These are phyloP conservation scores for Sphaerophoria rueppellii DNA, from an alignment of 2,888 invertebrate genomes.

Conservation along the genomic window DNA sequence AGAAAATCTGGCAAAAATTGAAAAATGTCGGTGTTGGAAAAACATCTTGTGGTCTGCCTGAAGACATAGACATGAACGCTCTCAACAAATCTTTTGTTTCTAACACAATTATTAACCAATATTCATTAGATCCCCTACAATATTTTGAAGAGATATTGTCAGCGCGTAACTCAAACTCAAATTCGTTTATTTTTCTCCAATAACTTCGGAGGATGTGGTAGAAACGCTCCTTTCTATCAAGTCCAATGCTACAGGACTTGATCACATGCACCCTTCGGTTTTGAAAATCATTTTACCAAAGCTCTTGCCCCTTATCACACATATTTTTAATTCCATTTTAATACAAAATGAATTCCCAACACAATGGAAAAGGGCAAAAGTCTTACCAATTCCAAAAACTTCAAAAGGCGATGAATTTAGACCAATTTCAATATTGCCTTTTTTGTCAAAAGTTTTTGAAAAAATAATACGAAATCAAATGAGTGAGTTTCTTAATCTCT, in stretches of 20 bases:
- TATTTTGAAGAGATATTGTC: neutral
- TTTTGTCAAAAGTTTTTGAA: no score
- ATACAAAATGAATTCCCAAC: neutral
- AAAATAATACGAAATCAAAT: no score
- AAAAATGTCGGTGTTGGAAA: no score
- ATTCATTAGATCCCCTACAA: neutral
- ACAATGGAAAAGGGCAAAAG: neutral
- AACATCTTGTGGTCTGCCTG: no score
- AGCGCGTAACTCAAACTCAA: neutral
- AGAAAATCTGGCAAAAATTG: no score
- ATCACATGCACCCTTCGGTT: neutral
- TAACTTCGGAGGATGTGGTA: no score
- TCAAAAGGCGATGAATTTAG: neutral
- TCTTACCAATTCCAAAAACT: neutral
- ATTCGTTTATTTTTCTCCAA: neutral
- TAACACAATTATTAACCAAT: neutral
- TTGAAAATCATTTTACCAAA: neutral
- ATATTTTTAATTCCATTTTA: neutral
- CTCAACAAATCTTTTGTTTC: no score
- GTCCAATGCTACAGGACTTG: neutral
- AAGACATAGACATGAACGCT: no score
- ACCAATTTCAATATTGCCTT: no score
- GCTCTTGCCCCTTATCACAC: neutral
- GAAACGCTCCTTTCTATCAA: no score
- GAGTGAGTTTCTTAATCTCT: no score